Evolutionary conservation across 2,888 invertebrate species (phyloP), one percentile per base, ranked within the genome.

Genomic region (Agapetus fuscipes): DNA sequence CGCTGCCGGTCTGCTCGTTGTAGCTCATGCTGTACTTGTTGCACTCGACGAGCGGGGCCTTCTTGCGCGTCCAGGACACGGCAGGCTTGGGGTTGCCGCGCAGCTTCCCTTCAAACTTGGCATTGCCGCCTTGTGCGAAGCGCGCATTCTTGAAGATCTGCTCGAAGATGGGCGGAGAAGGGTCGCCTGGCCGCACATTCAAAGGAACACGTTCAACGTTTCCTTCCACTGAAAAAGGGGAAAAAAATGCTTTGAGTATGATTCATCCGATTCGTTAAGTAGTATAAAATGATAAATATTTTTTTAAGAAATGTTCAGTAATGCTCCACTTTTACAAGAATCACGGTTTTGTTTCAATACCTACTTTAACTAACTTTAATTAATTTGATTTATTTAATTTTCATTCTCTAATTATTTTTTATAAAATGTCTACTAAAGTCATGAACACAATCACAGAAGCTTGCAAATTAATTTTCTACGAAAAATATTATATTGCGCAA

Each of bases 81-180:
- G 82, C 79, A 45, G 95, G 94, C 58, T 85, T 85, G 24, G 95
- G 95, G 61, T 84, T 87, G 46, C 93, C 95, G 53, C 83, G 76
- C 25, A 95, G 82, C 53, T 84, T 80, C 31, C 94, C 93, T 65
- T 95, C 93, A 60, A 95, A 94, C 53, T 85, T 74, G 37, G 91
- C 93, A 59, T 89, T 86, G 35, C 90, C 91, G 50, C 94, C 94
- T 72, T 93, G 91, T 45, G 91, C 91, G 64, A 93, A 91, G 58
- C 91, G 80, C 50, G 91, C 90, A 66, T 91, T 91, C 64, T 85
- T 85, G 64, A 93, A 93, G 58, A 94, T 89, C 65, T 91, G 89
- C 67, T 94, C 93, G 66, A 95, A 91, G 52, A 94, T 86, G 49
- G 94, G 94, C 42, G 94, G 93, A 49, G 90, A 84, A 49, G 84